A percentile compares a stretch with the other conserved stretches of the same genome.
Evolutionary conservation across 2,113 vertebrate genomes (phyloP).

Genomic region (Petromus typicus): DNA sequence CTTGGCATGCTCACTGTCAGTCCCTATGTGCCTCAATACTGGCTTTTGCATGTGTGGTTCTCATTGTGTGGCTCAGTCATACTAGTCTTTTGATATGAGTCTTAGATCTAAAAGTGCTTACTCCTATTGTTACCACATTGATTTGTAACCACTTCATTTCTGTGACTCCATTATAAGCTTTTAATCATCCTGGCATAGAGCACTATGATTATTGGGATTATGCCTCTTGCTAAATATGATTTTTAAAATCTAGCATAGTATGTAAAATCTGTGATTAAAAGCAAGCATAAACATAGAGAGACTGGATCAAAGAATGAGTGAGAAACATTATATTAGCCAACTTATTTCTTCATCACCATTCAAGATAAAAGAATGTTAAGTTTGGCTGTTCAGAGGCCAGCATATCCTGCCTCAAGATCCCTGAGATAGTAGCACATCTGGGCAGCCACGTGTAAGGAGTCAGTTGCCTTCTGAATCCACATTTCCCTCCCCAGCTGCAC

Average conservation of each 20-base stretch:
- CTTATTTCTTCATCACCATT: neutral
- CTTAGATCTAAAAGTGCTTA: neutral
- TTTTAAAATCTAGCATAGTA: neutral
- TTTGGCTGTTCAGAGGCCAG: neutral
- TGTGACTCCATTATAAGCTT: neutral
- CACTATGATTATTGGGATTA: neutral
- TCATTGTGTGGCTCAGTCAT: neutral
- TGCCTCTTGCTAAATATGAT: neutral
- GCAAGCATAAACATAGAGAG: neutral
- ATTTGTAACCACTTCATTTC: neutral
- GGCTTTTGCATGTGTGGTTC: neutral
- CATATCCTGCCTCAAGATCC: neutral
- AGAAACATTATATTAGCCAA: neutral
- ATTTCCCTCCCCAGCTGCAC: slow-evolving; percentile 72
- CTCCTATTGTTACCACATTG: neutral
- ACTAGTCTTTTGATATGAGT: neutral
- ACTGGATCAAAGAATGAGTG: neutral
- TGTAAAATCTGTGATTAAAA: too few relatives aligned
- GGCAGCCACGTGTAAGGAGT: slow-evolving; percentile 51
- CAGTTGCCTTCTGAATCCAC: slow-evolving; percentile 65
- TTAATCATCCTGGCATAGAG: neutral
- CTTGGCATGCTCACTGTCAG: neutral
- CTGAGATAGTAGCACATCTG: slow-evolving; percentile 65
- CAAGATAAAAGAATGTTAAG: neutral
- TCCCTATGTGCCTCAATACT: neutral